Evolutionary conservation across 2,797 vertebrate genomes (phyloP), one percentile per base, ranked within the genome.

Genomic region (Podarcis lilfordi): DNA sequence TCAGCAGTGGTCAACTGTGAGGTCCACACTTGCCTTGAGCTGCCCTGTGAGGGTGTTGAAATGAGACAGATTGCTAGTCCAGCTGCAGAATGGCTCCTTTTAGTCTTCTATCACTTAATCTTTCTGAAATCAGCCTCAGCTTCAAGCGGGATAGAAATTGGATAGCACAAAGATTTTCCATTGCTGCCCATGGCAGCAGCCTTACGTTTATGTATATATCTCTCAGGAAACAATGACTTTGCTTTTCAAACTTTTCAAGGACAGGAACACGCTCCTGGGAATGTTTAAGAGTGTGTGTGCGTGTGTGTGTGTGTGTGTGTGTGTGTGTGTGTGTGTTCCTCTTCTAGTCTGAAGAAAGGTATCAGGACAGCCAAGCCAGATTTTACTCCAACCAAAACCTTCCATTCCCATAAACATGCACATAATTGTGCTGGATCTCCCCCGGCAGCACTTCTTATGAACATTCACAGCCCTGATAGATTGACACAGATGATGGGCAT

Each of bases 191-290:
- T 11, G 2, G n/a, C 43, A 69, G 11, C 61, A 25, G 35, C 55
- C 72, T 61, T 55, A 43, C 3, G 21, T 77, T 76, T 86, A n/a
- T 77, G 72, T 55, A 82, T 55, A 43, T 55, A 45, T 68, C 27
- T 80, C 61, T 59, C 37, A 40, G 35, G 61, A 37, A 89, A 69
- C 29, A 79, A 61, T 59, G 37, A 71, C 19, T 15, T n/a, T 72
- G 29, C 66, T 86, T 89, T 77, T 86, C 84, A 69, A 61, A 78
- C 45, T 78, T 72, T 32, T 61, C 50, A 86, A 61, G 72, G 45
- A 71, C 43, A 61, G 80, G 32, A 82, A 86, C 21, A 11, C 27
- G 64, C 19, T 35, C 35, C 45, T 80, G 77, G 59, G 40, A 61
- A 68, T 80, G 40, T 75, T 86, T 23, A 72, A 66, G 11, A 3